These are phyloP conservation scores for Colaptes auratus DNA, from an alignment of 2,113 vertebrate species.

Conservation along the genomic window DNA sequence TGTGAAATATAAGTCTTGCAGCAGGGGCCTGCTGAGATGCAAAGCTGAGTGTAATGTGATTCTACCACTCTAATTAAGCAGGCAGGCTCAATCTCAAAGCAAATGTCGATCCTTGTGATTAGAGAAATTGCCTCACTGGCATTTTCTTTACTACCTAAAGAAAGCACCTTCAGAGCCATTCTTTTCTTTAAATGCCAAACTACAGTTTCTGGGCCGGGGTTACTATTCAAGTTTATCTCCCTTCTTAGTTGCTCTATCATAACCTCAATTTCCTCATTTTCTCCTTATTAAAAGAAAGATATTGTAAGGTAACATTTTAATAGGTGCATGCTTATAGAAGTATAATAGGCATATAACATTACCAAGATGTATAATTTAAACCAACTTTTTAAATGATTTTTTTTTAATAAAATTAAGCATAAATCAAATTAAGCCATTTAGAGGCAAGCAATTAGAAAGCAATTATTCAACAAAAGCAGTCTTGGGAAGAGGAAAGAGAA, in stretches of 20 bases:
- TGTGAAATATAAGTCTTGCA: slow-evolving; percentile 52
- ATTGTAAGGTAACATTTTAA: neutral
- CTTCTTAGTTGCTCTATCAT: neutral
- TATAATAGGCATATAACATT: neutral
- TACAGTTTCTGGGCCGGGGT: neutral
- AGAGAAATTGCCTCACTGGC: slow-evolving; percentile 6
- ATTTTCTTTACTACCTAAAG: slow-evolving; percentile 9
- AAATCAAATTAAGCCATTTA: neutral
- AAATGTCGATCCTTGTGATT: slow-evolving; percentile 21
- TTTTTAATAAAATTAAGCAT: neutral
- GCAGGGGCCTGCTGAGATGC: neutral
- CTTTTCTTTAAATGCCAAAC: slow-evolving; percentile 5
- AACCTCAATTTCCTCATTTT: neutral
- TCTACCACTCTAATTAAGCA: slow-evolving; percentile 23
- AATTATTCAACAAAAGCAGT: neutral
- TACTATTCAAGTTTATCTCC: neutral
- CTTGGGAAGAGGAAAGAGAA: neutral
- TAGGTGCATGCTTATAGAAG: neutral
- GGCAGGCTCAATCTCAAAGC: slow-evolving; percentile 2
- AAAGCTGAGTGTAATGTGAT: neutral
- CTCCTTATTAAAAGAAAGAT: neutral
- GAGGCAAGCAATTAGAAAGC: neutral
- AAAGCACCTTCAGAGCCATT: slow-evolving; percentile 1
- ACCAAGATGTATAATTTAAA: neutral
- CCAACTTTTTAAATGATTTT: neutral